These are phyloP conservation scores for Doryteuthis pealeii DNA, from an alignment of 1,140 invertebrate genomes.

Conservation along the genomic window DNA sequence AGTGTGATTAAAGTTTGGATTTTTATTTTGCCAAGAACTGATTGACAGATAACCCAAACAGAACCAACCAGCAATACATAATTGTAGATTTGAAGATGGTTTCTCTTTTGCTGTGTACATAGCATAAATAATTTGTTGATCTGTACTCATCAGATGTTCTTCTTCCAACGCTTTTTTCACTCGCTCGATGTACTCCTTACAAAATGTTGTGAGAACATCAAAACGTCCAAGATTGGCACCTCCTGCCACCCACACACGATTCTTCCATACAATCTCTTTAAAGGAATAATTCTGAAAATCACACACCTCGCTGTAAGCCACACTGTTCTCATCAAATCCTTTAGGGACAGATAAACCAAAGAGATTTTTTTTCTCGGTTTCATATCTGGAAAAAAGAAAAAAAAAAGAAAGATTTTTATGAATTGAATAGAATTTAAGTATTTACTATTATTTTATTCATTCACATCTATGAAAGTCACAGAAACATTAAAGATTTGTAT, in stretches of 20 bases:
- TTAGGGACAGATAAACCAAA: conserved; percentile 43
- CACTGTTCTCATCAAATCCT: conserved; percentile 39
- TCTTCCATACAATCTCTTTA: conserved; percentile 31
- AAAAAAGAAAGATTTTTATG: no score
- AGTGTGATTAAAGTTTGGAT: no score
- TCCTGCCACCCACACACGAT: conserved; percentile 47
- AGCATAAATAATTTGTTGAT: conserved; percentile 45
- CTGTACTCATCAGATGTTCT: conserved; percentile 40
- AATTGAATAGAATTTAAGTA: no score
- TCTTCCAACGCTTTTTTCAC: conserved; percentile 35
- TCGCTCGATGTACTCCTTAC: conserved; percentile 8
- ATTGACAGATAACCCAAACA: conserved; percentile 11
- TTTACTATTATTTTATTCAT: no score
- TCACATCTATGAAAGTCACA: no score
- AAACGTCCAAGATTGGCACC: conserved; percentile 34
- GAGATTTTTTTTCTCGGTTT: conserved; percentile 11
- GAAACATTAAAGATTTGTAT: no score
- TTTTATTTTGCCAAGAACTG: neutral
- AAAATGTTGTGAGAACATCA: conserved; percentile 21
- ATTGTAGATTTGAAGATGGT: conserved; percentile 9
- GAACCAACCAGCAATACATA: conserved; percentile 16
- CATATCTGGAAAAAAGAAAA: neutral
- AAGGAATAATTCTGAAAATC: conserved; percentile 27
- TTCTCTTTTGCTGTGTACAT: conserved; percentile 13
- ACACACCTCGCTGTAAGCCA: conserved; percentile 41